Conservation (phyloP, 2,113 vertebrate genomes). For the Willisornis vidua region DNA sequence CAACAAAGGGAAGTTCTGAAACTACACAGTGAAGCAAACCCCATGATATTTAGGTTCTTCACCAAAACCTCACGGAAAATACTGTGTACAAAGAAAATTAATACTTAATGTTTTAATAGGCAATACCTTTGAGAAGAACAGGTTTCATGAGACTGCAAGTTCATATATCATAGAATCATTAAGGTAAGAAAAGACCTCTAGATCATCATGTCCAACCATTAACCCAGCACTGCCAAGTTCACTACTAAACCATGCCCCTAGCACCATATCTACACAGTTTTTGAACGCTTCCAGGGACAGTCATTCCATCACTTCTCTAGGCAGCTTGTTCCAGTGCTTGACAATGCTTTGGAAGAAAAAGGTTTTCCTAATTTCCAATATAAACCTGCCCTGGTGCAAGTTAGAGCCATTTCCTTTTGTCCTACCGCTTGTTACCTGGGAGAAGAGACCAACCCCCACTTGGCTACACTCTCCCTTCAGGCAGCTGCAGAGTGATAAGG, state of each 20-base stretch:
- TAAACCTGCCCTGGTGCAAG: neutral
- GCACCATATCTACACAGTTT: neutral
- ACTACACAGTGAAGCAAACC: neutral
- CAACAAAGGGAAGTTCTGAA: neutral
- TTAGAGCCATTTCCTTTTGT: neutral
- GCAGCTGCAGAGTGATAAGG: neutral
- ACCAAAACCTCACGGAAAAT: conserved; percentile 23
- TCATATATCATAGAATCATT: neutral
- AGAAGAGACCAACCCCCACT: neutral
- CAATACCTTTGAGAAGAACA: conserved; percentile 49
- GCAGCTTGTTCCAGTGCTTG: neutral
- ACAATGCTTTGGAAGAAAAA: neutral
- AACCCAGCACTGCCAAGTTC: neutral
- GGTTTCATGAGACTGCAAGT: neutral
- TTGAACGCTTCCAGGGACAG: neutral
- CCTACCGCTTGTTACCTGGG: neutral
- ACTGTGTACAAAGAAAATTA: neutral
- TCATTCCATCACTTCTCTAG: neutral
- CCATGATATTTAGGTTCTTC: neutral
- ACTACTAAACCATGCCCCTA: neutral
- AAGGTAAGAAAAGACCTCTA: neutral
- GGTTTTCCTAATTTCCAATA: neutral
- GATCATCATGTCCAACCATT: neutral
- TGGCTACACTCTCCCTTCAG: neutral
- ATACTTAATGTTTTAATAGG: conserved; percentile 44